Conservation (phyloP, 2,113 vertebrate species). For the Desmodus rotundus region DNA sequence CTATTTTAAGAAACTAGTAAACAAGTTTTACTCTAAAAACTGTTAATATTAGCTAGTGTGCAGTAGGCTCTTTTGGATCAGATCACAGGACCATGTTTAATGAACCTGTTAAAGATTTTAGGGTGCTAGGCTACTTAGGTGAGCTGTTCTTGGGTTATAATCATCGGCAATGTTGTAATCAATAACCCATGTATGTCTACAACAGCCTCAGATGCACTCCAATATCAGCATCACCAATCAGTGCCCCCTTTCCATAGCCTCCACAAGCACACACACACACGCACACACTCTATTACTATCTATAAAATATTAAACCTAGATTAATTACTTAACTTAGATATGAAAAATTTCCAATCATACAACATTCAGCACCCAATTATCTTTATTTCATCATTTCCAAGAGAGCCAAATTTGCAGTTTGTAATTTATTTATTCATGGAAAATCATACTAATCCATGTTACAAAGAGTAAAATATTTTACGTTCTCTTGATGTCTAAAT, state of each 20-base stretch:
- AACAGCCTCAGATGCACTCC: constrained; percentile 96
- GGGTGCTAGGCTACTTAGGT: constrained; percentile 79
- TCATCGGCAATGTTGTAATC: constrained; percentile 84
- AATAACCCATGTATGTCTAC: constrained; percentile 71
- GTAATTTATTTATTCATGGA: background rate
- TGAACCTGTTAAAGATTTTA: constrained; percentile 83
- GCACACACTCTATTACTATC: background rate
- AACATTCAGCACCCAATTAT: constrained; percentile 78
- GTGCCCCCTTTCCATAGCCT: constrained; percentile 84
- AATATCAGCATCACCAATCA: constrained; percentile 87
- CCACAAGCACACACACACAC: background rate
- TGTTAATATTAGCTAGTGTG: background rate
- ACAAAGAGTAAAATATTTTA: background rate
- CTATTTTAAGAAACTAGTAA: background rate
- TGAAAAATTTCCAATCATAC: constrained; percentile 43
- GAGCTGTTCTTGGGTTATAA: constrained; percentile 87
- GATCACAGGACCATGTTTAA: constrained; percentile 80
- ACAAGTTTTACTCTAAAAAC: background rate
- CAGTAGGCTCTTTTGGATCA: constrained; percentile 84
- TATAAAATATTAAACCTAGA: constrained; percentile 8
- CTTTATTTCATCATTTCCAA: constrained; percentile 93
- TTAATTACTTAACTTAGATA: background rate
- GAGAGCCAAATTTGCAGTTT: constrained; percentile 60
- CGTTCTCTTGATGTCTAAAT: background rate
- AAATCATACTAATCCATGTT: background rate